phyloP scores from a whole-genome alignment of 1,140 invertebrate genomes.

The Asobara japonica region DNA sequence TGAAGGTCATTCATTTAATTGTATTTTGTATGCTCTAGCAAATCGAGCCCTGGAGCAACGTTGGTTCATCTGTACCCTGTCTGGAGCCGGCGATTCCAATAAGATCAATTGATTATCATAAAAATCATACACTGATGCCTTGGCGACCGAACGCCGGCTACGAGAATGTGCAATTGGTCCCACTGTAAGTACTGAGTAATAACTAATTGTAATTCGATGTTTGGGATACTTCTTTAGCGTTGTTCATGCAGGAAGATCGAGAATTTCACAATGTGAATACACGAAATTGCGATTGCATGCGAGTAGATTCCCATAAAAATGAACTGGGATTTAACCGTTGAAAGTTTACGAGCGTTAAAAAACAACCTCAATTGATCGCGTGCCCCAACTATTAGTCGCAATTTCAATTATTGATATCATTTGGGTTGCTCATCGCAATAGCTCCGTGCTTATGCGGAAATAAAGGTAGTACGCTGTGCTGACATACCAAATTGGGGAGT shows the following conservation, averaged over 20 bases:
- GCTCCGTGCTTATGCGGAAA: too few species aligned
- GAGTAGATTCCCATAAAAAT: too few species aligned
- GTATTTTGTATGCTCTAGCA: conserved; percentile 67
- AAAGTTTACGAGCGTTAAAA: too few species aligned
- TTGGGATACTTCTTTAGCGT: too few species aligned
- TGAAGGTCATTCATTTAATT: conserved; percentile 30
- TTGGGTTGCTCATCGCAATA: too few species aligned
- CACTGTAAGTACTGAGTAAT: conserved; percentile 69
- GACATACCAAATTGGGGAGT: too few species aligned
- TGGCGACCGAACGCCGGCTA: conserved; percentile 82
- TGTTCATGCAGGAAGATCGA: too few species aligned
- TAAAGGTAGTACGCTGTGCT: too few species aligned
- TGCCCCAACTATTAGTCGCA: not conserved
- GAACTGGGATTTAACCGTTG: not conserved
- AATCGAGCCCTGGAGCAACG: conserved; percentile 71
- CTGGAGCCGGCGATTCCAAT: conserved; percentile 50
- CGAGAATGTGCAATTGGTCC: conserved; percentile 78
- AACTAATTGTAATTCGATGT: too few species aligned
- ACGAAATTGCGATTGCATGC: too few species aligned
- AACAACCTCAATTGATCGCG: not conserved
- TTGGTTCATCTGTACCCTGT: conserved; percentile 53
- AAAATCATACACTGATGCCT: conserved; percentile 68
- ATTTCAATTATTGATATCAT: not conserved
- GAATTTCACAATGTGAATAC: too few species aligned
- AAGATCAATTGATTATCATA: conserved; percentile 44